Percentiles rank a stretch among this genome's conserved stretches.
Evolutionary conservation across 2,113 vertebrate species (phyloP).

Genomic region (Empidonax alnorum): DNA sequence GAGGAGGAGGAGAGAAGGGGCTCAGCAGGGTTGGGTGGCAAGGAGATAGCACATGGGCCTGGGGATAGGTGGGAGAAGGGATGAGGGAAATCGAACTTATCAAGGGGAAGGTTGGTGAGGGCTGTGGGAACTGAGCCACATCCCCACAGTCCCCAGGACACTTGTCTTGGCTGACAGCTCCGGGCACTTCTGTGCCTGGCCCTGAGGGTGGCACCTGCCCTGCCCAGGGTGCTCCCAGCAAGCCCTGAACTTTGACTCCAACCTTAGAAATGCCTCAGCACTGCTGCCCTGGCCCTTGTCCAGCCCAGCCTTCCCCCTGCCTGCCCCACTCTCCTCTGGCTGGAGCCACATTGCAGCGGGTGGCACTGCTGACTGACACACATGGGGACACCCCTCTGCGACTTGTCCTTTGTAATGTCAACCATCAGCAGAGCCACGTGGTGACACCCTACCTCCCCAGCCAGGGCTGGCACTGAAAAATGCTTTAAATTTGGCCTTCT

Average conservation of each 20-base stretch:
- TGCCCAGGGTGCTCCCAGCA: accelerated
- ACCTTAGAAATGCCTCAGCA: neutral
- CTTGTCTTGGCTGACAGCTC: accelerated
- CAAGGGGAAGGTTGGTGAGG: neutral
- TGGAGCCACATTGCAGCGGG: accelerated
- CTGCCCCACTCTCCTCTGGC: accelerated
- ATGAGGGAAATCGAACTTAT: no score
- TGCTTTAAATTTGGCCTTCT: neutral
- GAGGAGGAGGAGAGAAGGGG: neutral
- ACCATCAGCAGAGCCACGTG: neutral
- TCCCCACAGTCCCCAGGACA: neutral
- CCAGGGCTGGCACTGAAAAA: neutral
- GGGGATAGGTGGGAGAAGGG: neutral
- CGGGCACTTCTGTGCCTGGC: accelerated
- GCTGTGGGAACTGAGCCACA: accelerated
- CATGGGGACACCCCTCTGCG: accelerated
- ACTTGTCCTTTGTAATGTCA: neutral
- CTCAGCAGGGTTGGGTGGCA: neutral
- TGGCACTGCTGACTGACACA: accelerated
- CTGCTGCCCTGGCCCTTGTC: accelerated
- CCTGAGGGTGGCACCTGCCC: no score
- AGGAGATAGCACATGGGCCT: neutral
- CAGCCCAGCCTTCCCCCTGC: neutral
- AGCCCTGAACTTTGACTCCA: neutral
- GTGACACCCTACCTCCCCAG: neutral